Conservation (phyloP, 2,888 invertebrate species). For the Phaonia tiefii region DNA sequence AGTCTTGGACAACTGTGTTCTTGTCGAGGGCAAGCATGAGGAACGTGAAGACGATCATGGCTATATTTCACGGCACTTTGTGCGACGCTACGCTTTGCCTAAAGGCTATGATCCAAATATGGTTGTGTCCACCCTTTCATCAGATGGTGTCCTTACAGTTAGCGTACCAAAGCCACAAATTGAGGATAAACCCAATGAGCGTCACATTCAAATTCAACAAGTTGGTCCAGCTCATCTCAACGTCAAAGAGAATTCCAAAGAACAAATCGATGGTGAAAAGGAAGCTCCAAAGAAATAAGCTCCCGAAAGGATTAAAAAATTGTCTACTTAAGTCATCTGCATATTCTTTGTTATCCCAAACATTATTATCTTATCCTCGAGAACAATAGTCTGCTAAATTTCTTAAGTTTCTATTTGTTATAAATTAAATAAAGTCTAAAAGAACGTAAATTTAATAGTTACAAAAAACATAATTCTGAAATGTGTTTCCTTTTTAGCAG, state of each 20-base stretch:
- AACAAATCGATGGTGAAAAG: slow-evolving; percentile 29
- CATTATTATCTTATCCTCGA: too few species aligned
- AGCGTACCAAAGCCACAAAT: slow-evolving; percentile 83
- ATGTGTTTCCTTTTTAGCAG: too few species aligned
- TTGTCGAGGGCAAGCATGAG: slow-evolving; percentile 89
- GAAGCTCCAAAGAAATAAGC: slow-evolving; percentile 19
- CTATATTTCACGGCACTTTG: slow-evolving; percentile 87
- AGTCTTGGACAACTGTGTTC: slow-evolving; percentile 85
- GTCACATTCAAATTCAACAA: slow-evolving; percentile 83
- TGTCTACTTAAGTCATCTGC: too few species aligned
- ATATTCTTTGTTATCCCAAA: too few species aligned
- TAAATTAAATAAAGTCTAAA: too few species aligned
- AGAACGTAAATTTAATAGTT: too few species aligned
- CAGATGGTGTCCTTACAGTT: slow-evolving; percentile 87
- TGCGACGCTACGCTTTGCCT: slow-evolving; percentile 88
- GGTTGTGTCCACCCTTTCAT: slow-evolving; percentile 87
- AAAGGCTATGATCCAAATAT: slow-evolving; percentile 87
- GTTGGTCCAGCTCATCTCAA: slow-evolving; percentile 83
- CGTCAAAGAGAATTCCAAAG: slow-evolving; percentile 79
- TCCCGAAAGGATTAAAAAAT: not conserved
- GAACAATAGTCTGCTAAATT: too few species aligned
- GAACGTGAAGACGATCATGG: slow-evolving; percentile 87
- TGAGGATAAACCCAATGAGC: slow-evolving; percentile 79
- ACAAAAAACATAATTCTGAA: too few species aligned
- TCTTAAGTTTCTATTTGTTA: too few species aligned